Evolutionary conservation across 2,888 invertebrate species (phyloP).

Genomic region (Scaptomyza caliginosa): DNA sequence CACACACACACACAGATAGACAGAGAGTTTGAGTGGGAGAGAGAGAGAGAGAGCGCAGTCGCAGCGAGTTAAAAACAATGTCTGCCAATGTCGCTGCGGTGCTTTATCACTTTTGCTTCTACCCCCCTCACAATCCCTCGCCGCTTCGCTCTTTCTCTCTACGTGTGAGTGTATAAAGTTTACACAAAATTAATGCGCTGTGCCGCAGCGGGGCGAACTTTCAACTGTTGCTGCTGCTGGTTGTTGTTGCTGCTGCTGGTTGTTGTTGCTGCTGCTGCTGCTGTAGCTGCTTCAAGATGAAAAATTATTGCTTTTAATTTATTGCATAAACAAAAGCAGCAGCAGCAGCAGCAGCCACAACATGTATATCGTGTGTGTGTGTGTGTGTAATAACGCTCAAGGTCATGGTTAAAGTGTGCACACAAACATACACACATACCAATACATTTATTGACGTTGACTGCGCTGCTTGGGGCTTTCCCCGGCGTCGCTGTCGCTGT

Average conservation of each 20-base stretch:
- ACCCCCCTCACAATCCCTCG: neutral
- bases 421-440: conserved; percentile 37
- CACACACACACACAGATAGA: neutral
- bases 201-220: conserved; percentile 78
- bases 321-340: conserved; percentile 80
- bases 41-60: conserved; percentile 59
- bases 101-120: conserved; percentile 71
- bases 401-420: conserved; percentile 73
- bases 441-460: conserved; percentile 33
- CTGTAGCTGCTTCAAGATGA: conserved; percentile 80
- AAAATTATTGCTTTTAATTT: conserved; percentile 83
- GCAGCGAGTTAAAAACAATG: conserved; percentile 77
- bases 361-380: conserved; percentile 42
- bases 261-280: conserved; percentile 63
- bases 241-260: conserved; percentile 61
- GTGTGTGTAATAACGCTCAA: conserved; percentile 64
- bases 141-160: conserved; percentile 4
- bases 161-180: conserved; percentile 61
- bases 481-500: conserved; percentile 64
- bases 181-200: conserved; percentile 78
- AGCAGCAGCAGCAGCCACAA: conserved; percentile 12
- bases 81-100: conserved; percentile 74
- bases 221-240: conserved; percentile 73
- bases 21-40: neutral
- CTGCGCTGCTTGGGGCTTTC: conserved; percentile 76